Percentiles rank a stretch among this genome's conserved stretches.
Evolutionary conservation across 2,113 vertebrate species (phyloP).

Genomic region (Dendropsophus ebraccatus): DNA sequence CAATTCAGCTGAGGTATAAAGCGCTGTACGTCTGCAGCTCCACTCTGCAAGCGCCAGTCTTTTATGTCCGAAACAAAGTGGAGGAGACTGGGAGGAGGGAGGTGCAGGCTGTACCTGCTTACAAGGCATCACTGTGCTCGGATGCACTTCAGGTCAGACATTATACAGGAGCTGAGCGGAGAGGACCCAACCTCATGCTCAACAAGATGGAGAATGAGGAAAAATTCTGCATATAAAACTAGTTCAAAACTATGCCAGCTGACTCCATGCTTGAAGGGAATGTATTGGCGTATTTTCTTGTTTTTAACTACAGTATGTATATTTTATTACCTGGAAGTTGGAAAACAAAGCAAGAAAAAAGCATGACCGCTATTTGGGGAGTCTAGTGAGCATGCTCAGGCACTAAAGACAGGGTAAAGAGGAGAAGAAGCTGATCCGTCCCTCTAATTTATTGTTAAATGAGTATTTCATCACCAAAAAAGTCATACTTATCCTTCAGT

Average conservation of each 20-base stretch:
- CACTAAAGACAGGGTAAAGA: too few species aligned
- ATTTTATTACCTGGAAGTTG: too few species aligned
- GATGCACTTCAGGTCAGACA: not conserved
- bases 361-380: too few species aligned
- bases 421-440: too few species aligned
- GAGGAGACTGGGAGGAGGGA: not conserved
- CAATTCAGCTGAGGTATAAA: not conserved
- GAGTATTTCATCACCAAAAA: too few species aligned
- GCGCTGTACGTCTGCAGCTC: not conserved
- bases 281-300: too few species aligned
- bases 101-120: not conserved
- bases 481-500: too few species aligned
- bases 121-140: not conserved
- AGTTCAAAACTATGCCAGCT: not conserved
- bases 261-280: not conserved
- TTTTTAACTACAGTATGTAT: too few species aligned
- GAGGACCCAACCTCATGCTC: not conserved
- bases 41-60: not conserved
- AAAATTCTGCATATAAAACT: not conserved
- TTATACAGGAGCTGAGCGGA: not conserved
- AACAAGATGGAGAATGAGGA: not conserved
- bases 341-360: too few species aligned
- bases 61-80: conserved; percentile 11
- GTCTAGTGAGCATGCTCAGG: too few species aligned
- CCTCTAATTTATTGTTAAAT: too few species aligned